Conservation (phyloP, 2,888 invertebrate genomes). For the Busseola fusca region DNA sequence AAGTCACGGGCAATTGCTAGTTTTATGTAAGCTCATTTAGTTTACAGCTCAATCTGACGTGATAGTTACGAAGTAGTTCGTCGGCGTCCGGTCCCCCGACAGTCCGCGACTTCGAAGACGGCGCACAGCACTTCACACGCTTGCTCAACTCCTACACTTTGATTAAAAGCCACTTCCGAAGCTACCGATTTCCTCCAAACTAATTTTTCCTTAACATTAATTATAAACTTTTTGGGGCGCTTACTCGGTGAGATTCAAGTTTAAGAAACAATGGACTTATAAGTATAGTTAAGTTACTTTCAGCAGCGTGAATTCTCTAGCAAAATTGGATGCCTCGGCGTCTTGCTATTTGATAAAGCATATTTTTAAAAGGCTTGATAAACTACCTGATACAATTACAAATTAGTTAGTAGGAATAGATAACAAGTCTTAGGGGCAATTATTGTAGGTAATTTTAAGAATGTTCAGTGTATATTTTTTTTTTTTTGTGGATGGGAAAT, state of each 20-base stretch:
- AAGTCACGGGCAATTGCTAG: conserved; percentile 28
- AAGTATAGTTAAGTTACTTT: conserved; percentile 65
- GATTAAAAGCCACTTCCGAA: conserved; percentile 73
- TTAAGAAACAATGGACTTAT: conserved; percentile 70
- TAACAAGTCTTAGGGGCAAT: not conserved
- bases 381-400: conserved; percentile 2
- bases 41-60: conserved; percentile 48
- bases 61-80: conserved; percentile 52
- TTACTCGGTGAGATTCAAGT: conserved; percentile 65
- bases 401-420: not conserved
- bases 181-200: conserved; percentile 71
- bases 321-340: conserved; percentile 46
- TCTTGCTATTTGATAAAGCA: conserved; percentile 13
- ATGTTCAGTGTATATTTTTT: too few species aligned
- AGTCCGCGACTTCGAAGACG: conserved; percentile 27
- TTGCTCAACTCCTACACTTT: conserved; percentile 67
- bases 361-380: conserved; percentile 23
- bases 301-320: conserved; percentile 53
- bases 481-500: too few species aligned
- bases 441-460: too few species aligned
- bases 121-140: conserved; percentile 56
- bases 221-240: conserved; percentile 77
- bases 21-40: conserved; percentile 55
- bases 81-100: conserved; percentile 46
- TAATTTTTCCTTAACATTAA: conserved; percentile 77